Percentiles rank a stretch among this genome's conserved stretches.
Evolutionary conservation across 2,797 vertebrate species (phyloP).

Genomic region (Coluber constrictor): DNA sequence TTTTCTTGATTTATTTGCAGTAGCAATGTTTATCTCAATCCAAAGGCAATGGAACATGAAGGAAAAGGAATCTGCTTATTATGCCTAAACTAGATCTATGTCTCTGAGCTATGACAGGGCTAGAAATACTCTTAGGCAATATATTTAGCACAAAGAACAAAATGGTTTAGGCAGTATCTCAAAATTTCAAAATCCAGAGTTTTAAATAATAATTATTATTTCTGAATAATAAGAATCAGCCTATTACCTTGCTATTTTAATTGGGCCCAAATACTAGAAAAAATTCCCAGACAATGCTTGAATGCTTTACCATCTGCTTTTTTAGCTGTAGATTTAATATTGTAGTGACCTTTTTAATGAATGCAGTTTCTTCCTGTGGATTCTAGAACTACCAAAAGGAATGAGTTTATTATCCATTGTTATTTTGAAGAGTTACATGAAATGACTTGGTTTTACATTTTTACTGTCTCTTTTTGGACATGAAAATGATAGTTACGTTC

Average conservation of each 20-base stretch:
- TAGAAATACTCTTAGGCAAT: not conserved
- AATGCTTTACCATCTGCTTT: not conserved
- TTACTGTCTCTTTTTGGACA: not conserved
- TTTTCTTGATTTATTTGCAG: not conserved
- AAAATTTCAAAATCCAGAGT: not conserved
- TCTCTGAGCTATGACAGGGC: not conserved
- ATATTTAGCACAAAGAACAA: not conserved
- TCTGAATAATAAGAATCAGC: not conserved
- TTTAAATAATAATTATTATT: not conserved
- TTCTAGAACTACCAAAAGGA: not conserved
- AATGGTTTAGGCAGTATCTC: not conserved
- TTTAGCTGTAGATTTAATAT: not conserved
- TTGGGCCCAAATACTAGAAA: not conserved
- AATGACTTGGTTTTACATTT: not conserved
- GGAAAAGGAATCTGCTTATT: not conserved
- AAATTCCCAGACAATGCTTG: not conserved
- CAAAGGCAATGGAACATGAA: not conserved
- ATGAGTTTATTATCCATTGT: not conserved
- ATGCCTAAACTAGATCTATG: not conserved
- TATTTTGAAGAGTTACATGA: not conserved
- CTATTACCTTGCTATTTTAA: not conserved
- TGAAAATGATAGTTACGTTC: not conserved
- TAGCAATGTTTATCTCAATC: not conserved
- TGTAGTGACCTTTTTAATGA: not conserved
- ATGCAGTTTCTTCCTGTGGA: not conserved